phyloP scores from a whole-genome alignment of 2,113 vertebrate genomes.

The Donacobius atricapilla region DNA sequence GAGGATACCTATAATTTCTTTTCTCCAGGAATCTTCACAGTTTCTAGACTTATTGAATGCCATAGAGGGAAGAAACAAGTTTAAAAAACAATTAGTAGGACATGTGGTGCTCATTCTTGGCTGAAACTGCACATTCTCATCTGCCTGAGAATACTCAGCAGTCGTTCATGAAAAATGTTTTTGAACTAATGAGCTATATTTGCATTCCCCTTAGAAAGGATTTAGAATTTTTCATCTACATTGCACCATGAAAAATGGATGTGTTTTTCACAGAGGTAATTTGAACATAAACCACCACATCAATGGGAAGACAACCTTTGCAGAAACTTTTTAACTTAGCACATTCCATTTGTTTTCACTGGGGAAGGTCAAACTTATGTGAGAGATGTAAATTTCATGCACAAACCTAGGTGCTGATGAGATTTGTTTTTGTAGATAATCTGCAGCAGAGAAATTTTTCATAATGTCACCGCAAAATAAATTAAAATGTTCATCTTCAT shows the following conservation, averaged over 20 bases:
- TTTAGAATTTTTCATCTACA: constrained; percentile 80
- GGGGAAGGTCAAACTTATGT: constrained; percentile 76
- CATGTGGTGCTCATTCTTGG: constrained; percentile 74
- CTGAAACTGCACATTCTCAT: constrained; percentile 71
- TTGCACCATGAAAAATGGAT: constrained; percentile 78
- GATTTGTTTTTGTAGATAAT: constrained; percentile 87
- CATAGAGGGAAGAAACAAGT: constrained; percentile 69
- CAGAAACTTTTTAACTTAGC: constrained; percentile 76
- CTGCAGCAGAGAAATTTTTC: constrained; percentile 82
- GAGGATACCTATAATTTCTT: constrained; percentile 22
- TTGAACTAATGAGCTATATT: constrained; percentile 84
- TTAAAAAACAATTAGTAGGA: constrained; percentile 80
- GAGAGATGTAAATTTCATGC: constrained; percentile 80
- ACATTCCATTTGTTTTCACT: constrained; percentile 72
- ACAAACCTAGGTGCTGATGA: constrained; percentile 81
- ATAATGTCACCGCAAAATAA: constrained; percentile 87
- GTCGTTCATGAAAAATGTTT: constrained; percentile 81
- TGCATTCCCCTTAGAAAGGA: constrained; percentile 79
- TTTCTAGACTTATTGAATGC: constrained; percentile 63
- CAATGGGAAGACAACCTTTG: constrained; percentile 77
- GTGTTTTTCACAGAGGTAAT: constrained; percentile 78
- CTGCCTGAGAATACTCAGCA: constrained; percentile 75
- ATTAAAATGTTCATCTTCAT: constrained; percentile 91
- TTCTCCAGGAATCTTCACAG: constrained; percentile 24
- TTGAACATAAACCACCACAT: constrained; percentile 76